Evolutionary conservation across 1,140 invertebrate species (phyloP).

Genomic region (Apis florea): DNA sequence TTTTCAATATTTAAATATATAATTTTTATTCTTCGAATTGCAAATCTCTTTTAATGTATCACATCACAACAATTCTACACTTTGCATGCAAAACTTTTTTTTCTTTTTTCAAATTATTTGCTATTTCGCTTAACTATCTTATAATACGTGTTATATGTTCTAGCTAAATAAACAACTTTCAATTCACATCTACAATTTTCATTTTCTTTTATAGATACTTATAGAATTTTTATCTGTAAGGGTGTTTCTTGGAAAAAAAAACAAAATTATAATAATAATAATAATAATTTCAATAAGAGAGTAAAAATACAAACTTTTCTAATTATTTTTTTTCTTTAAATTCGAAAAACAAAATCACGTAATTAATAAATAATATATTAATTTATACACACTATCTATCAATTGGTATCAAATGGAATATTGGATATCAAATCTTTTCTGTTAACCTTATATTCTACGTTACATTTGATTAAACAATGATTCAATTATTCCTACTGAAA

Average conservation of each 20-base stretch:
- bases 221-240: constrained; percentile 43
- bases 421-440: background rate
- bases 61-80: constrained; percentile 8
- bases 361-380: background rate
- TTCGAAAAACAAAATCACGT: background rate
- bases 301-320: background rate
- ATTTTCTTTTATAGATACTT: constrained; percentile 31
- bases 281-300: background rate
- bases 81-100: constrained; percentile 22
- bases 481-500: background rate
- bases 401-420: too few relatives aligned
- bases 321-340: background rate
- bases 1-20: background rate
- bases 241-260: constrained; percentile 38
- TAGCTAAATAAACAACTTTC: constrained; percentile 12
- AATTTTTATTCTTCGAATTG: background rate
- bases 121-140: constrained; percentile 18
- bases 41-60: background rate
- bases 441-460: background rate
- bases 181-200: background rate
- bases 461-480: background rate
- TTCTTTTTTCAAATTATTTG: background rate
- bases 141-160: background rate
- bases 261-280: background rate
- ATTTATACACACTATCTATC: background rate